Base-by-base conservation (phyloP, 2,797 vertebrate genomes). In the Myoxocephalus aenaeus region DNA sequence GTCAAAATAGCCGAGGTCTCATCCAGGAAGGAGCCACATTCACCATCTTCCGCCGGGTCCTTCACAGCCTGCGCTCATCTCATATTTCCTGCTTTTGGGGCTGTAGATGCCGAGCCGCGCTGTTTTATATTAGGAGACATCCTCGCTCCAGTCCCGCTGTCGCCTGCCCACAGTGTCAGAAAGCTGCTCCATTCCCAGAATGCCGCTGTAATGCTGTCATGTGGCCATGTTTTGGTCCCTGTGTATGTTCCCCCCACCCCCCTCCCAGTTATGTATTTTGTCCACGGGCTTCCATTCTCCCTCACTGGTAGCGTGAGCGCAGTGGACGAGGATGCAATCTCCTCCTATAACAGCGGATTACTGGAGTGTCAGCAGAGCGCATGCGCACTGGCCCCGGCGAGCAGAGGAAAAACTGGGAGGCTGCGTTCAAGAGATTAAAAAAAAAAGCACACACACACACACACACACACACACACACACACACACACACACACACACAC, bases 301-400 rank as follows among this genome's bases (percentile, higher is more conserved):
- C 88, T 82, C 80, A 38, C 85, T 70, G 86, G 59, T 75, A 77
- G 79, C 77, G 71, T 50, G 89, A 86, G 87, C 77, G 77, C 86
- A 90, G 89, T 53, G 82, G 75, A 82, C 86, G 82, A 75, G 92
- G 92, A 92, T 91, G 93, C 91, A 68, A 91, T 92, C 91, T 89
- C 89, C 87, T 86, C 91, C 89, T 77, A 12, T 48, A 74, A 81
- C 87, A 90, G 92, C 84, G 92, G 94, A 95, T 95, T 94, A 94
- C 83, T 66, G 90, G 94, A 94, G 93, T 85, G 92, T 95, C 92
- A 92, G 92, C 90, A 93, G 76, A 2, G 86, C 95, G 93, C 95
- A 94, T 68, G 95, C 95, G 95, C 94, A 90, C 20, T 89, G 54
- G 54, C 54, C 51, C 15, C 38, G 51, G 34, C 56, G 75, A 72